Conservation (phyloP, 2,888 invertebrate genomes). For the Sesamia inferens region DNA sequence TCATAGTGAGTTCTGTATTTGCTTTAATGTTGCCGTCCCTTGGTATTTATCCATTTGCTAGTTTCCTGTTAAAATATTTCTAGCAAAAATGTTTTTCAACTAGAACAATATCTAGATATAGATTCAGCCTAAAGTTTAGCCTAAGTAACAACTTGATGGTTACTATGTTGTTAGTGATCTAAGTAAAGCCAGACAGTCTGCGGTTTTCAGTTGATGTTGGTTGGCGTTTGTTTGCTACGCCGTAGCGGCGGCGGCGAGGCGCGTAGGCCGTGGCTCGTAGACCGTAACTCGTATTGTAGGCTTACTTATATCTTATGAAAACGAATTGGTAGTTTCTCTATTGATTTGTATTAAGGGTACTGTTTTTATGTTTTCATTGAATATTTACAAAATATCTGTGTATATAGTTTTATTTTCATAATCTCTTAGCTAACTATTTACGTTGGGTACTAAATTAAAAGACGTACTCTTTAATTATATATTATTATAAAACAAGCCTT, state of each 20-base stretch:
- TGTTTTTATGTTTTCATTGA: neutral
- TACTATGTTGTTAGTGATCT: conserved; percentile 7
- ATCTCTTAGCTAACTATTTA: too few species aligned
- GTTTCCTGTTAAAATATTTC: neutral
- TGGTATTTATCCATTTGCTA: neutral
- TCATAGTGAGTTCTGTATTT: conserved; percentile 13
- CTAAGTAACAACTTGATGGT: neutral
- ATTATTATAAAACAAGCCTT: too few species aligned
- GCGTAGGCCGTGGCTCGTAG: conserved; percentile 5
- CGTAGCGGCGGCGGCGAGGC: conserved; percentile 24
- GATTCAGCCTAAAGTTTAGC: neutral
- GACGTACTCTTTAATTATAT: too few species aligned
- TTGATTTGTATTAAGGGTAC: neutral
- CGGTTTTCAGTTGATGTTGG: conserved; percentile 15
- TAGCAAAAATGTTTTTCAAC: neutral
- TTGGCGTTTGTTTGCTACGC: conserved; percentile 39
- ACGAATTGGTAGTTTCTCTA: neutral
- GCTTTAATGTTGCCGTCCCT: conserved; percentile 15
- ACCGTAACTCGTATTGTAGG: neutral
- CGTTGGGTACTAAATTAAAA: too few species aligned
- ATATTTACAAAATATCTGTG: neutral
- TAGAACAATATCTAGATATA: neutral
- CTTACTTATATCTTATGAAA: neutral
- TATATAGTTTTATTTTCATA: too few species aligned
- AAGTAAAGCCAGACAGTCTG: conserved; percentile 32